Base-by-base conservation (phyloP, 2,888 invertebrate species). In the Chrysolina oricalcia region DNA sequence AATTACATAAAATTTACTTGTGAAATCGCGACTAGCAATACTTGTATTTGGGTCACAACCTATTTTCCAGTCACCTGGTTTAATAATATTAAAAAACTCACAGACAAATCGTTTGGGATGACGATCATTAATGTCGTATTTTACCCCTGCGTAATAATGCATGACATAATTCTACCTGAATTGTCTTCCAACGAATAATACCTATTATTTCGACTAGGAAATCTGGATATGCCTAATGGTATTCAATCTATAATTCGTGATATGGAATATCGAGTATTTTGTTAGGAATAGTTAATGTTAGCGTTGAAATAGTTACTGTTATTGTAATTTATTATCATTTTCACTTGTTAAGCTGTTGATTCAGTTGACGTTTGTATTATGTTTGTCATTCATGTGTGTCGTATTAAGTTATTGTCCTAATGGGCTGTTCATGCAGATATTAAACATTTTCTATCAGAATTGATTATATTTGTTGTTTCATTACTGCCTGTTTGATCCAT, bases 251-350 rank as follows among this genome's bases (percentile, higher is more conserved):
- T 59, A 27, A 59, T 59, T 15, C 15, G 27, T 35, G 59, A 59
- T 59, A 35, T 59, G 59, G 11, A 59, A 59, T 59, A 59, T 59
- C 35, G 59, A 59, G 23, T 15, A 56, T 2, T 59, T 3, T 17
- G 59, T 59, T 59, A 59, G 59, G n/a, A 27, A 11, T 35, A 59
- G 59, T 59, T 59, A 59, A 27, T 59, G 59, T 59, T 59, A 56
- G 21, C 6, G 13, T 53, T 23, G 53, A 53, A 21, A 21, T 53
- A 23, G 21, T 19, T 53, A 23, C 19, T 53, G 53, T 59, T 59
- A 35, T 59, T 59, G 59, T 59, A 59, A 59, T 59, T 59, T 59
- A 59, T 59, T 59, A 59, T 59, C n/a, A 27, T 35, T 53, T 59
- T 59, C 59, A 59, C 59, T 17, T 59, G 59, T 56, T 56, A 56